Percentiles rank a stretch among this genome's conserved stretches.
phyloP scores from a whole-genome alignment of 2,113 vertebrate species.

The Pimephales promelas region DNA sequence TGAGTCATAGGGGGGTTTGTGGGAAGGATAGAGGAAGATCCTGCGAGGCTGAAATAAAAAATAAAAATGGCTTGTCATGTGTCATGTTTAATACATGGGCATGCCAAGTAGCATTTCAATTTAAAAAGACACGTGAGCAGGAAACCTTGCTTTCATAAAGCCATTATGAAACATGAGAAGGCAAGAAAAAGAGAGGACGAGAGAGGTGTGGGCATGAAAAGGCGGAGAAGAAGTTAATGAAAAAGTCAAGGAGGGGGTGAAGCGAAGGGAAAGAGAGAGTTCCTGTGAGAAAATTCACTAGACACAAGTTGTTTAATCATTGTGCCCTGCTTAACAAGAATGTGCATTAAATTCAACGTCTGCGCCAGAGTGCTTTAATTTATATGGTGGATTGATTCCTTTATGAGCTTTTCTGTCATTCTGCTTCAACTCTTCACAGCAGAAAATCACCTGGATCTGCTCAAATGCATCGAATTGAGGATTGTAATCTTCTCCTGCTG shows the following conservation, averaged over 20 bases:
- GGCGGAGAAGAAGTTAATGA: conserved; percentile 16
- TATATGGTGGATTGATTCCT: not conserved
- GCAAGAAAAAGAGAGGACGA: conserved; percentile 11
- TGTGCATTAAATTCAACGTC: not conserved
- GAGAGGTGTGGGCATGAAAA: conserved; percentile 31
- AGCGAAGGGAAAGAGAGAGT: not conserved
- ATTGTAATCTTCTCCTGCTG: conserved; percentile 71
- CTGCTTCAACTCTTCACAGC: conserved; percentile 52
- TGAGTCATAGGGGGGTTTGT: not conserved
- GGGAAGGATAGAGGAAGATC: not conserved
- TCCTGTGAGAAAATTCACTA: not conserved
- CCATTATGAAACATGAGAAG: conserved; percentile 3
- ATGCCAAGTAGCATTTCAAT: not conserved
- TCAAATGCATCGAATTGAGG: conserved; percentile 77
- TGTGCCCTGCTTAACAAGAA: not conserved
- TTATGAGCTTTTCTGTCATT: conserved; percentile 40
- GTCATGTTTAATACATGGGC: not conserved
- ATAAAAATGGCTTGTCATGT: not conserved
- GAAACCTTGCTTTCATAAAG: conserved; percentile 13
- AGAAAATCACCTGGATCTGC: conserved; percentile 58
- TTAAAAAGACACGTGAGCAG: not conserved
- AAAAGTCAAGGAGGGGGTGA: conserved; percentile 9
- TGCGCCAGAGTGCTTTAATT: not conserved
- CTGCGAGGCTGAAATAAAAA: not conserved
- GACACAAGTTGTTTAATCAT: not conserved